Percentiles rank a stretch among this genome's conserved stretches.
phyloP scores from a whole-genome alignment of 1,140 invertebrate genomes.

The Drosophila hydei region DNA sequence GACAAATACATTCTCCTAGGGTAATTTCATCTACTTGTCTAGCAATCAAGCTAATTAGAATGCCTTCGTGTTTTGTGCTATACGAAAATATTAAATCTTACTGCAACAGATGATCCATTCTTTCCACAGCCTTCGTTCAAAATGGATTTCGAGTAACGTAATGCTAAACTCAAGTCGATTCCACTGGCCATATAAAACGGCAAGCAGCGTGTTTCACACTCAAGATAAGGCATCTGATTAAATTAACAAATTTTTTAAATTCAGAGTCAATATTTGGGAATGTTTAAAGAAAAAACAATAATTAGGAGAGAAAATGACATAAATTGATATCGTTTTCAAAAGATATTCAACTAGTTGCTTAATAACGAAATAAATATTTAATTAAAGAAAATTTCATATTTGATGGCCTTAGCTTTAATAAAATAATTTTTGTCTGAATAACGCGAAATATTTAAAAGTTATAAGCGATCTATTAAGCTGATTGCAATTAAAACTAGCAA shows the following conservation, averaged over 20 bases:
- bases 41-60: slow-evolving; percentile 13
- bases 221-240: slow-evolving; percentile 65
- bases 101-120: slow-evolving; percentile 95
- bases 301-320: slow-evolving; percentile 13
- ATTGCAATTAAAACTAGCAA: background rate
- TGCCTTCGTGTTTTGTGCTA: slow-evolving; percentile 27
- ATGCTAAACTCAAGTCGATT: slow-evolving; percentile 71
- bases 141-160: slow-evolving; percentile 87
- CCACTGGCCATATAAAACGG: slow-evolving; percentile 78
- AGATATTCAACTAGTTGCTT: slow-evolving; percentile 14
- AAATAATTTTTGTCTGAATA: background rate
- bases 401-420: background rate
- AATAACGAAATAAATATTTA: background rate
- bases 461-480: background rate
- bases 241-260: slow-evolving; percentile 28
- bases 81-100: slow-evolving; percentile 85
- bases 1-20: background rate
- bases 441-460: background rate
- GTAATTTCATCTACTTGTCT: background rate
- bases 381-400: background rate
- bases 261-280: slow-evolving; percentile 19
- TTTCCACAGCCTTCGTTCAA: slow-evolving; percentile 97
- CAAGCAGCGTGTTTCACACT: slow-evolving; percentile 68
- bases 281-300: slow-evolving; percentile 52
- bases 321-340: slow-evolving; percentile 6